phyloP scores from a whole-genome alignment of 2,888 invertebrate species.

The Sympetrum striolatum region DNA sequence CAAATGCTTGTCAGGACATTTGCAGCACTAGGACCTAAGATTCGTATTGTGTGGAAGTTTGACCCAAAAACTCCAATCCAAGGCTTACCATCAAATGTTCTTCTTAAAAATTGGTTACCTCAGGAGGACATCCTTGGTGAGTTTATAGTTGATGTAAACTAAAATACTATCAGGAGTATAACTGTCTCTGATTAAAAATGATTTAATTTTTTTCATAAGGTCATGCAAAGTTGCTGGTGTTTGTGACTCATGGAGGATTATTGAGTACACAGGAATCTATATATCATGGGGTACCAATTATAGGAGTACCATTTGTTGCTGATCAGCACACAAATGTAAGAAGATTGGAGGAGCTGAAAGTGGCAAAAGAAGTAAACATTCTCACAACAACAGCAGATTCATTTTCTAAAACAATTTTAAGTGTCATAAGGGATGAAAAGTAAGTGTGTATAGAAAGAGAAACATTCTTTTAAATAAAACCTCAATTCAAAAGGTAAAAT shows the following conservation, averaged over 20 bases:
- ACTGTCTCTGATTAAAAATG: not conserved
- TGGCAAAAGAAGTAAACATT: not conserved
- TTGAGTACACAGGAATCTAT: slow-evolving; percentile 39
- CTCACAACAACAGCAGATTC: not conserved
- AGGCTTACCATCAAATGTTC: slow-evolving; percentile 11
- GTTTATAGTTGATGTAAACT: not conserved
- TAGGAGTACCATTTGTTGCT: slow-evolving; percentile 24
- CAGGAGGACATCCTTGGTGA: slow-evolving; percentile 42
- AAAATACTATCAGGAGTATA: too few species aligned
- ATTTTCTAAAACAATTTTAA: not conserved
- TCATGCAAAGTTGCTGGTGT: not conserved
- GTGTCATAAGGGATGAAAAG: not conserved
- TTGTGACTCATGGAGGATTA: slow-evolving; percentile 27
- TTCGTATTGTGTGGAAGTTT: slow-evolving; percentile 37
- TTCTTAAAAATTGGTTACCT: slow-evolving; percentile 17
- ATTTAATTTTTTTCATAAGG: not conserved
- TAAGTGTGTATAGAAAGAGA: not conserved
- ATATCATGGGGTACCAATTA: slow-evolving; percentile 14
- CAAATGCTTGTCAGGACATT: not conserved
- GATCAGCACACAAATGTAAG: slow-evolving; percentile 36
- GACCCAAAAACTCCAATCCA: not conserved
- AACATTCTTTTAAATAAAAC: too few species aligned
- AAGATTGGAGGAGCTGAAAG: not conserved
- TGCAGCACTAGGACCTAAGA: not conserved
- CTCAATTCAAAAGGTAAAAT: too few species aligned